phyloP scores from a whole-genome alignment of 2,113 vertebrate genomes.

The Apteryx owenii region DNA sequence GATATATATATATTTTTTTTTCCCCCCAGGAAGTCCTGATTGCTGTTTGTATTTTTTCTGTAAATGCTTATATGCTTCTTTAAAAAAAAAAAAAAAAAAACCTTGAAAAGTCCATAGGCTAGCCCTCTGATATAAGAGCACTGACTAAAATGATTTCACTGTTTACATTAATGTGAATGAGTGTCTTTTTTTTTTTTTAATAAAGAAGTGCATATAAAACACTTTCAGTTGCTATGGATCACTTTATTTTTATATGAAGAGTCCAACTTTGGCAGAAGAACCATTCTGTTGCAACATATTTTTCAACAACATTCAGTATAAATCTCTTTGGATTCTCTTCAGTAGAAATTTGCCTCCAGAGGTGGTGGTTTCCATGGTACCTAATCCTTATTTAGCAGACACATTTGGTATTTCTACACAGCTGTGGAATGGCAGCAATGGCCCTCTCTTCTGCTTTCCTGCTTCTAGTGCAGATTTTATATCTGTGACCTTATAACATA shows the following conservation, averaged over 20 bases:
- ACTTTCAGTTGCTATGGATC: background rate
- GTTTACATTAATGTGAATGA: background rate
- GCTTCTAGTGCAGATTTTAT: slow-evolving; percentile 9
- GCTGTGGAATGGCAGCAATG: background rate
- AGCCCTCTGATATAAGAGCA: background rate
- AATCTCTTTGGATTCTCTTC: background rate
- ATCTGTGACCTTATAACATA: background rate
- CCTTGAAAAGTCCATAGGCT: background rate
- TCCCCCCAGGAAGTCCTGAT: background rate
- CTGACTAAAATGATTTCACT: background rate
- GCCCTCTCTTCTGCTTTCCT: background rate
- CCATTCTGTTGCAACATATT: background rate
- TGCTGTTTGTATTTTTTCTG: background rate
- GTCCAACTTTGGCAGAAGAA: background rate
- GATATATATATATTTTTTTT: background rate
- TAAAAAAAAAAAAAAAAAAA: background rate
- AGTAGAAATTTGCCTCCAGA: slow-evolving; percentile 1
- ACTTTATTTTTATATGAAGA: background rate
- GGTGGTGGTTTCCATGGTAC: slow-evolving; percentile 50
- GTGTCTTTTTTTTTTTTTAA: background rate
- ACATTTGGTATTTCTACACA: slow-evolving; percentile 34
- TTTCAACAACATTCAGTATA: background rate
- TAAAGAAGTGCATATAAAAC: background rate
- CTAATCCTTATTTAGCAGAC: slow-evolving; percentile 34
- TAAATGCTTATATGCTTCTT: background rate